A percentile compares a stretch with the other conserved stretches of the same genome.
Conservation (phyloP, 2,113 vertebrate genomes). For the Acanthochromis polyacanthus region DNA sequence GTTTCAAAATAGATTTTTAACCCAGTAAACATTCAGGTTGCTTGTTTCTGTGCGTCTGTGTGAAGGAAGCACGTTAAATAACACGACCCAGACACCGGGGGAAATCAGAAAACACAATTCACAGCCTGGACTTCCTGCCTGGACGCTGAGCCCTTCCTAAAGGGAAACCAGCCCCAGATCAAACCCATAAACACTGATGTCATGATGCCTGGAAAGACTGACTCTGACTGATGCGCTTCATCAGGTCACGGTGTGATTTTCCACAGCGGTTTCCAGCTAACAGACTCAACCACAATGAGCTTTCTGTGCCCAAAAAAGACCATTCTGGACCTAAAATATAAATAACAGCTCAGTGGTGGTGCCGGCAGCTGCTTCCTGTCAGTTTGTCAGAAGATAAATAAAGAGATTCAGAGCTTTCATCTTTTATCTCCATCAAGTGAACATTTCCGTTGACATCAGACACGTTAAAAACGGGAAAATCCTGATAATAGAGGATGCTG, state of each 20-base stretch:
- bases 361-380: constrained; percentile 34
- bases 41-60: neutral
- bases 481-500: too few relatives aligned
- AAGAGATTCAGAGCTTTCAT: neutral
- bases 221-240: accelerated
- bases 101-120: constrained; percentile 35
- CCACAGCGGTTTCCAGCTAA: neutral
- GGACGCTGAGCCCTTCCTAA: constrained; percentile 31
- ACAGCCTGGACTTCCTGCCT: constrained; percentile 63
- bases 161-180: constrained; percentile 15
- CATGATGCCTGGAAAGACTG: constrained; percentile 13
- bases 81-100: constrained; percentile 8
- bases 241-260: constrained; percentile 16
- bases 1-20: too few relatives aligned
- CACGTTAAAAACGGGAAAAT: neutral
- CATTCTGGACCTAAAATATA: neutral
- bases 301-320: too few relatives aligned
- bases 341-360: neutral
- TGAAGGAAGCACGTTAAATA: neutral
- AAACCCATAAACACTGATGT: neutral
- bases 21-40: neutral
- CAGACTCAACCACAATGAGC: neutral
- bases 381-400: neutral
- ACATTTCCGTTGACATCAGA: neutral
- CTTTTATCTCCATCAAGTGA: neutral